Percentiles rank a stretch among this genome's conserved stretches.
Conservation (phyloP, 2,888 invertebrate genomes). For the Therioaphis trifolii region DNA sequence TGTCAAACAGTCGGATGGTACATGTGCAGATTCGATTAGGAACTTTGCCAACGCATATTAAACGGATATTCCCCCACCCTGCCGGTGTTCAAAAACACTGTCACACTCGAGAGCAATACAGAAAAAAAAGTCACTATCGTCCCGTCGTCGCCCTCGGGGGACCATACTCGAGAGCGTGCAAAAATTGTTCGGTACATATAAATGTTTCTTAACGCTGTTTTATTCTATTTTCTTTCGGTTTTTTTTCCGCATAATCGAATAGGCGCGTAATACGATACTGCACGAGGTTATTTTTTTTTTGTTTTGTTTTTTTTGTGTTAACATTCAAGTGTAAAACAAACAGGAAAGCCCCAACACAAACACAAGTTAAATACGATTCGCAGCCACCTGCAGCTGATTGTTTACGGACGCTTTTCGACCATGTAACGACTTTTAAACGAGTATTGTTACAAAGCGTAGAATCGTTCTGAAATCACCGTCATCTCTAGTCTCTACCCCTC, state of each 20-base stretch:
- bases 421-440: conserved; percentile 42
- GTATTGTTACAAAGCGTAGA: conserved; percentile 1
- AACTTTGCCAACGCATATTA: conserved; percentile 59
- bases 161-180: conserved; percentile 5
- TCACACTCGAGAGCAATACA: background rate
- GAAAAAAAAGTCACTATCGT: conserved; percentile 37
- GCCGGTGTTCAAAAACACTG: conserved; percentile 45
- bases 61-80: conserved; percentile 54
- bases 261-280: conserved; percentile 21
- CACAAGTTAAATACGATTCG: conserved; percentile 44
- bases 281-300: background rate
- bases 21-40: conserved; percentile 55
- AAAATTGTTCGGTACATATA: background rate
- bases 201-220: conserved; percentile 24
- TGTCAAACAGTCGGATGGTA: conserved; percentile 46
- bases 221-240: background rate
- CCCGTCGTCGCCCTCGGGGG: background rate
- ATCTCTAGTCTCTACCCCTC: background rate
- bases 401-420: conserved; percentile 39
- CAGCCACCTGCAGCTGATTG: conserved; percentile 33
- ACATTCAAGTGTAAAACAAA: conserved; percentile 25
- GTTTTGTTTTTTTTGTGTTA: background rate
- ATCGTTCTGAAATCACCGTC: conserved; percentile 4
- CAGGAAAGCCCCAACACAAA: conserved; percentile 30
- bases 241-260: conserved; percentile 17